Evolutionary conservation across 2,888 invertebrate genomes (phyloP).

Genomic region (Drymonia ruficornis): DNA sequence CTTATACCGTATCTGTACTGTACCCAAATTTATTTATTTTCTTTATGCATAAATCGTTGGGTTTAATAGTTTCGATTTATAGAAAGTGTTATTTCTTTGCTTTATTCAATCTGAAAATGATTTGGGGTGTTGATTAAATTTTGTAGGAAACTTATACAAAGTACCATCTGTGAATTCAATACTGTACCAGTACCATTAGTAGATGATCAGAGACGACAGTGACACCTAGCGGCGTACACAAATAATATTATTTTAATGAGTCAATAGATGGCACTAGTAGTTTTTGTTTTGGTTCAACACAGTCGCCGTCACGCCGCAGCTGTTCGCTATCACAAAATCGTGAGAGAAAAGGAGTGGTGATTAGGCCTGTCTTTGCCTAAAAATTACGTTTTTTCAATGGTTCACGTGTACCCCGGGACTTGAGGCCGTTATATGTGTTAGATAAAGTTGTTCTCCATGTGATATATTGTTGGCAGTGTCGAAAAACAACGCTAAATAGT

Average conservation of each 20-base stretch:
- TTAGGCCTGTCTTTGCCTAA: slow-evolving; percentile 77
- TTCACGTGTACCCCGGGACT: slow-evolving; percentile 58
- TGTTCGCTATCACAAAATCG: slow-evolving; percentile 83
- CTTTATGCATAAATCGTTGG: no score
- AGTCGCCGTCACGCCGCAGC: slow-evolving; percentile 75
- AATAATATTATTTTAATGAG: neutral
- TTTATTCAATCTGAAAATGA: no score
- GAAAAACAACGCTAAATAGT: slow-evolving; percentile 66
- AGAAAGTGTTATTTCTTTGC: no score
- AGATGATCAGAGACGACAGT: slow-evolving; percentile 9
- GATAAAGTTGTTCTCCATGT: slow-evolving; percentile 60
- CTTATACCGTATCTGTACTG: no score
- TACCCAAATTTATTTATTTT: no score
- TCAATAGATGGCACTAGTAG: slow-evolving; percentile 64
- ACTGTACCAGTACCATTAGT: neutral
- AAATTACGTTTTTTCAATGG: slow-evolving; percentile 78
- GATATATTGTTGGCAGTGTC: slow-evolving; percentile 67
- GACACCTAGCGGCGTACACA: slow-evolving; percentile 14
- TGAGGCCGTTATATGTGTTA: slow-evolving; percentile 62
- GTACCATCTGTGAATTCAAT: neutral
- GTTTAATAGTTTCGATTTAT: no score
- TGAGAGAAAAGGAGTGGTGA: slow-evolving; percentile 85
- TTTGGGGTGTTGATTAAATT: no score
- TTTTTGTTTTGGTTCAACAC: slow-evolving; percentile 80
- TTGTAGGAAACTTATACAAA: neutral